Evolutionary conservation across 2,797 vertebrate genomes (phyloP), one percentile per base, ranked within the genome.

Genomic region (Lateolabrax maculatus): DNA sequence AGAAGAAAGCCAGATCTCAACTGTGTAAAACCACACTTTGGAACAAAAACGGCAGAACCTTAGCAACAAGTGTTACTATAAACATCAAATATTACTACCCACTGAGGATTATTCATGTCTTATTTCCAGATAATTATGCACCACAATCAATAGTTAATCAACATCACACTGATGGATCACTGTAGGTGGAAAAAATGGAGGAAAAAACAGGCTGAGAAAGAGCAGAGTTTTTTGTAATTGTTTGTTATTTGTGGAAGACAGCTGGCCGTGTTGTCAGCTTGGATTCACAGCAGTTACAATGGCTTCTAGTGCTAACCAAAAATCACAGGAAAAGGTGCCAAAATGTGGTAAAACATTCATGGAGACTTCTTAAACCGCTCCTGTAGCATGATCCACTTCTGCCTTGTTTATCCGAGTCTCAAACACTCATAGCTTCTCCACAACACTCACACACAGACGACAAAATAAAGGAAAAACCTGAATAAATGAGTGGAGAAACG

Each of bases 71-170:
- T 70, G 51, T 57, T 19, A 15, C 23, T 5, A 11, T 23, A 43
- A 62, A 62, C n/a, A 25, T 21, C 5, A 43, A 52, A 43, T 51
- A 39, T 18, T 25, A 11, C 41, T 3, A 18, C 9, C 2, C 16
- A 12, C 11, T 52, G 56, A 61, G 37, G 9, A 1, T 56, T 51
- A 63, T 48, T 19, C 1, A 37, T 7, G 34, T 43, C 13, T 74
- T 69, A 57, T 79, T 41, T 34, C 56, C 5, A 53, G 58, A 56
- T 34, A 27, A 46, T 68, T 29, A 48, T 48, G 19, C 48, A 27
- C 36, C 3, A 9, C 15, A 5, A 53, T 62, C 23, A 78, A 66
- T 41, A 21, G 60, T 39, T 27, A 65, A 84, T 77, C 52, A 61
- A 23, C 46, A 29, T 43, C 44, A 53, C 13, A 63, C 52, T 65